Percentiles rank a stretch among this genome's conserved stretches.
phyloP scores from a whole-genome alignment of 2,888 invertebrate species.

The Drosophila barbarae region DNA sequence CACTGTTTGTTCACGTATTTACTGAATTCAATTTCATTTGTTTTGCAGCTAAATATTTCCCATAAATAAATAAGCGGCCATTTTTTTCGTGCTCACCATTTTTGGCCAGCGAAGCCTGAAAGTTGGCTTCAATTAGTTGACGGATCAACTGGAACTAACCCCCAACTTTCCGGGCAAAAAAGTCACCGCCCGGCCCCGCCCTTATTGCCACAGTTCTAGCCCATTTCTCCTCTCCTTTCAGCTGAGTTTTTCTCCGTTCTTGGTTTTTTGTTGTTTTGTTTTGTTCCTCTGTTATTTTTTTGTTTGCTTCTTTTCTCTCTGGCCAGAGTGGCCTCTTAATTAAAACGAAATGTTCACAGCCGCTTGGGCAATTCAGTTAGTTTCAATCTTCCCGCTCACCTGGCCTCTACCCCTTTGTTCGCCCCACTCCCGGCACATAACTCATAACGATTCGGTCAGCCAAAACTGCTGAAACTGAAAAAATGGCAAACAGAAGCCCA shows the following conservation, averaged over 20 bases:
- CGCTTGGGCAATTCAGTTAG: constrained; percentile 40
- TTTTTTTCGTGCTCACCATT: constrained; percentile 3
- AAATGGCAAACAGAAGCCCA: constrained; percentile 13
- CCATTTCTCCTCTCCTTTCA: neutral
- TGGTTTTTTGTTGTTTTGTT: constrained; percentile 1
- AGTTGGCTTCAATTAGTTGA: constrained; percentile 37
- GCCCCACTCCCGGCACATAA: constrained; percentile 27
- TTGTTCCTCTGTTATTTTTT: neutral
- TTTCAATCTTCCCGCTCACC: constrained; percentile 41
- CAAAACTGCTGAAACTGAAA: constrained; percentile 10
- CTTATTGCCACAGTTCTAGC: neutral
- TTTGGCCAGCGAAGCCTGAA: constrained; percentile 26
- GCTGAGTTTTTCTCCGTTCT: neutral
- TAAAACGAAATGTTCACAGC: constrained; percentile 48
- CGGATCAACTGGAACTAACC: constrained; percentile 36
- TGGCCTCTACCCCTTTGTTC: constrained; percentile 4
- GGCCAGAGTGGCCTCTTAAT: constrained; percentile 40
- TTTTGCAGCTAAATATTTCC: constrained; percentile 20
- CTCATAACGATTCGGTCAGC: constrained; percentile 40
- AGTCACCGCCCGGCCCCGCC: neutral
- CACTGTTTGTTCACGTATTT: constrained; percentile 21
- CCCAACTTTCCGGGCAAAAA: constrained; percentile 3
- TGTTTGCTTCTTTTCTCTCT: constrained; percentile 1
- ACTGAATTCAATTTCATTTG: constrained; percentile 24
- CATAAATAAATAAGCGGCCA: constrained; percentile 23